These are phyloP conservation scores for Chelon auratus DNA, from an alignment of 2,797 vertebrate genomes.

Conservation along the genomic window DNA sequence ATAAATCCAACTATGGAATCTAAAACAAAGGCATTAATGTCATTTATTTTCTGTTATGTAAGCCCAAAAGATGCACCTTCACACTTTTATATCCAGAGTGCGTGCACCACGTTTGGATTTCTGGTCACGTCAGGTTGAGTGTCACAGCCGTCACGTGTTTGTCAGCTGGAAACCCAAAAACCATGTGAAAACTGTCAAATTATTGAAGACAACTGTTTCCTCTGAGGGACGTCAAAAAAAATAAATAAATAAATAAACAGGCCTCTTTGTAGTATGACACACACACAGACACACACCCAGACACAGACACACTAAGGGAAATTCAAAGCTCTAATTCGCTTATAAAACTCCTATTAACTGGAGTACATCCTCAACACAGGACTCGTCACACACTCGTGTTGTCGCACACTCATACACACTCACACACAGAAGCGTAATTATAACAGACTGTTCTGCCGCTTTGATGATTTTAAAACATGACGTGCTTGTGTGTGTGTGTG, in stretches of 20 bases:
- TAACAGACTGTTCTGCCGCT: slow-evolving; percentile 16
- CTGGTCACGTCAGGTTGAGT: background rate
- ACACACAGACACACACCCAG: slow-evolving; percentile 15
- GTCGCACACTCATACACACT: slow-evolving; percentile 32
- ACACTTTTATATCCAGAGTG: background rate
- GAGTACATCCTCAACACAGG: slow-evolving; percentile 39
- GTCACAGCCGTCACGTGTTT: slow-evolving; percentile 14
- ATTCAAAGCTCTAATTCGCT: slow-evolving; percentile 38
- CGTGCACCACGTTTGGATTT: background rate
- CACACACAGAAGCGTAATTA: slow-evolving; percentile 7
- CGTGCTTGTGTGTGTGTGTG: slow-evolving; percentile 30
- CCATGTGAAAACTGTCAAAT: slow-evolving; percentile 26
- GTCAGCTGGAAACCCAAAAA: slow-evolving; percentile 12
- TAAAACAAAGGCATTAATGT: background rate
- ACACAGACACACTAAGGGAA: slow-evolving; percentile 3
- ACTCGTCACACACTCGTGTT: slow-evolving; percentile 31
- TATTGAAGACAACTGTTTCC: slow-evolving; percentile 28
- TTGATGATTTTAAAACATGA: slow-evolving; percentile 23
- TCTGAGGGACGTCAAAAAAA: slow-evolving; percentile 24
- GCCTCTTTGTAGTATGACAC: slow-evolving; percentile 22
- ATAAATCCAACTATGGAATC: background rate
- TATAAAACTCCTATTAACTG: slow-evolving; percentile 49
- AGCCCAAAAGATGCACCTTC: background rate
- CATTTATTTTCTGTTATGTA: background rate
- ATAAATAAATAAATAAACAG: background rate